Percentiles rank a stretch among this genome's conserved stretches.
phyloP scores from a whole-genome alignment of 1,140 invertebrate genomes.

The Bombus picipes region DNA sequence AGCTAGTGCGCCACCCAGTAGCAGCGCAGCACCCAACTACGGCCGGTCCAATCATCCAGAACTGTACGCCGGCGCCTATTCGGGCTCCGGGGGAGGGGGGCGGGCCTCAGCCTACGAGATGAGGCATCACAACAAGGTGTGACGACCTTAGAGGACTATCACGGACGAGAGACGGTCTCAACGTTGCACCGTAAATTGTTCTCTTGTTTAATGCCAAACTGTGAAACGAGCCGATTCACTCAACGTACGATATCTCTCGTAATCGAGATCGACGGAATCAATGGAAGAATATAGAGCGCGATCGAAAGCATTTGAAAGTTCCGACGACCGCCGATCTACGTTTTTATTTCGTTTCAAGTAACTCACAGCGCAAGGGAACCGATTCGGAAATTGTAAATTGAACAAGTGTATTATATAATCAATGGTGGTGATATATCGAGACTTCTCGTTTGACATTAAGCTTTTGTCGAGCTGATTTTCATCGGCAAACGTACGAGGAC shows the following conservation, averaged over 20 bases:
- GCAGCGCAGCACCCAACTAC: conserved; percentile 83
- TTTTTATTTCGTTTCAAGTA: conserved; percentile 38
- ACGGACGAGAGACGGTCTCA: conserved; percentile 42
- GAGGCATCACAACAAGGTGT: conserved; percentile 84
- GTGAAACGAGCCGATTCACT: conserved; percentile 62
- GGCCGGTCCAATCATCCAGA: conserved; percentile 85
- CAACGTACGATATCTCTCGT: conserved; percentile 32
- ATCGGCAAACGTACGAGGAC: background rate
- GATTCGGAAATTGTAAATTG: conserved; percentile 42
- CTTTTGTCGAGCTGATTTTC: background rate
- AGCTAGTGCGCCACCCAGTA: conserved; percentile 87
- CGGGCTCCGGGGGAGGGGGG: conserved; percentile 83
- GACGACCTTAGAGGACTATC: conserved; percentile 77
- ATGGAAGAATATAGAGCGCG: background rate
- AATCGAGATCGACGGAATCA: conserved; percentile 38
- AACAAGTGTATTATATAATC: conserved; percentile 32
- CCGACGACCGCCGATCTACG: conserved; percentile 41
- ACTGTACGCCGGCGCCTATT: conserved; percentile 86
- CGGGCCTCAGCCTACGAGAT: conserved; percentile 83
- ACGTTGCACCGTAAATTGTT: conserved; percentile 56
- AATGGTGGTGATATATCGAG: conserved; percentile 34
- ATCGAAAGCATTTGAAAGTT: conserved; percentile 37
- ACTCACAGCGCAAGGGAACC: background rate
- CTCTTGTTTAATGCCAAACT: conserved; percentile 59
- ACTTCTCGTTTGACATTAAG: conserved; percentile 15